Evolutionary conservation across 2,113 vertebrate species (phyloP).

Genomic region (Stomatorhinus ivindoensis): DNA sequence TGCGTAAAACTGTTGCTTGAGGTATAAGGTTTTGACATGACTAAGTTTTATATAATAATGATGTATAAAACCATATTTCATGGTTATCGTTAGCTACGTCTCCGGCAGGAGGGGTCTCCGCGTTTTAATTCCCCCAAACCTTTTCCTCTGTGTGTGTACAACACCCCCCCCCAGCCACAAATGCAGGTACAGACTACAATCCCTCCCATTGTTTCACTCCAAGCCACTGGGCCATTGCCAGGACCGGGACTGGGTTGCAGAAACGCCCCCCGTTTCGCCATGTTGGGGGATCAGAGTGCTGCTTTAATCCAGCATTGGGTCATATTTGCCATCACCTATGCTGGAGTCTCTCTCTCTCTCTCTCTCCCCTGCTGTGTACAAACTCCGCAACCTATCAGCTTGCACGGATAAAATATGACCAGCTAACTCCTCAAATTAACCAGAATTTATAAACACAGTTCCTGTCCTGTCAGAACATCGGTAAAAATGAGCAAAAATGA

Average conservation of each 20-base stretch:
- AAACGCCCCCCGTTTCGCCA: background rate
- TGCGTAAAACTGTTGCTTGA: background rate
- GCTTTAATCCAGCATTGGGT: background rate
- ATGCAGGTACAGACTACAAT: slow-evolving; percentile 7
- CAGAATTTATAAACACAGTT: background rate
- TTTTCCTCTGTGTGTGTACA: background rate
- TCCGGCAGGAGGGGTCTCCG: background rate
- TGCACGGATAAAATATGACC: background rate
- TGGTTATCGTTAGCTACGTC: background rate
- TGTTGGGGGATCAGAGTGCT: background rate
- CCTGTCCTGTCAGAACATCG: background rate
- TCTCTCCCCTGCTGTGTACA: background rate
- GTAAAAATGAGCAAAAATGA: background rate
- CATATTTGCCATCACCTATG: background rate
- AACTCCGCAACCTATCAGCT: background rate
- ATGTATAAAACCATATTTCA: background rate
- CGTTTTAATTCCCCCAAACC: background rate
- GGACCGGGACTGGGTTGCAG: background rate
- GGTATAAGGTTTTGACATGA: background rate
- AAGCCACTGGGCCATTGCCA: background rate
- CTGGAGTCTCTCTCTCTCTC: background rate
- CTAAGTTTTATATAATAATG: background rate
- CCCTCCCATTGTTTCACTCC: background rate
- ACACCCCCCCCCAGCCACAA: background rate
- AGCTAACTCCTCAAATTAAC: background rate